phyloP scores from a whole-genome alignment of 2,888 invertebrate genomes.

The Holacanthella duospinosa region DNA sequence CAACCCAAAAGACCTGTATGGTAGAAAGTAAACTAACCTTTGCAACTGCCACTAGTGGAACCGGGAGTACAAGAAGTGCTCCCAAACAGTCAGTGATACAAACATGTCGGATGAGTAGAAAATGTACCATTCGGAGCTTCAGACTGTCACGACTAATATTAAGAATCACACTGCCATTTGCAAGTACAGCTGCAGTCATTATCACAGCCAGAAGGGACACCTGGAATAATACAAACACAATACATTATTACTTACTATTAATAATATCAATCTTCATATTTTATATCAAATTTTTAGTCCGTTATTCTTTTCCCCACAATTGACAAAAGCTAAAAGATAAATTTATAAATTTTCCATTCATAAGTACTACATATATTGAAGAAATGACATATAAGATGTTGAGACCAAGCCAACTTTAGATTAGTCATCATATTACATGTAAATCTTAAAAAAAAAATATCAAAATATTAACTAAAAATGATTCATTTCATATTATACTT shows the following conservation, averaged over 20 bases:
- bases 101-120: conserved; percentile 38
- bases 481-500: no score
- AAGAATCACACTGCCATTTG: conserved; percentile 37
- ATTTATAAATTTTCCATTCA: no score
- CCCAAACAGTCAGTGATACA: conserved; percentile 38
- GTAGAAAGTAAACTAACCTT: no score
- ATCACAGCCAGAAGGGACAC: conserved; percentile 28
- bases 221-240: conserved; percentile 8
- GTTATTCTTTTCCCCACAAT: neutral
- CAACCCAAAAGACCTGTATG: no score
- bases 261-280: neutral
- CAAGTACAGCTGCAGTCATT: conserved; percentile 30
- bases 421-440: no score
- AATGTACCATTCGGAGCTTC: conserved; percentile 38
- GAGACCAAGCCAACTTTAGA: no score
- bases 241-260: neutral
- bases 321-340: no score
- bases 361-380: no score
- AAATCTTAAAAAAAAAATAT: no score
- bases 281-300: neutral
- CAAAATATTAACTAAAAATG: no score
- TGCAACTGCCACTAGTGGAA: conserved; percentile 36
- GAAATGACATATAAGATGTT: no score
- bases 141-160: conserved; percentile 38
- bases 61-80: conserved; percentile 37